Conservation (phyloP, 2,888 invertebrate species). For the Tigriopus californicus region DNA sequence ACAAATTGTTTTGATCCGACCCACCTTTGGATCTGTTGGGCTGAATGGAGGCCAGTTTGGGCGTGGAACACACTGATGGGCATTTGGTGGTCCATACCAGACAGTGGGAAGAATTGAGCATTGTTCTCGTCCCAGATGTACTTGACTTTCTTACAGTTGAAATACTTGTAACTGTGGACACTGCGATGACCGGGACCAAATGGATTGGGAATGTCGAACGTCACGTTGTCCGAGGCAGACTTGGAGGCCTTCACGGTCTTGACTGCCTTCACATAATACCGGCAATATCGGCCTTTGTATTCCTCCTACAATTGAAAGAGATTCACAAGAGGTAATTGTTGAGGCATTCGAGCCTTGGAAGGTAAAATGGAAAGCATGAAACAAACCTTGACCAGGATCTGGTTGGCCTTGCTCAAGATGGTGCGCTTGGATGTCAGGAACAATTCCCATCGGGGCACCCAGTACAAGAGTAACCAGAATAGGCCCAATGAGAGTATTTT, state of each 20-base stretch:
- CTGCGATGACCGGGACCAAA: not conserved
- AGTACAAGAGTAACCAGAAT: not conserved
- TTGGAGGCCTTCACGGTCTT: not conserved
- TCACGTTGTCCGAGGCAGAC: not conserved
- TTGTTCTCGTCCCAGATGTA: constrained; percentile 22
- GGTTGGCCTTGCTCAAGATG: too few species aligned
- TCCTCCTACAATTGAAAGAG: not conserved
- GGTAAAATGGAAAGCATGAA: too few species aligned
- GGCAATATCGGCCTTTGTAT: not conserved
- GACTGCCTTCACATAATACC: not conserved
- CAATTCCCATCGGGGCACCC: not conserved
- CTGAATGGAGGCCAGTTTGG: constrained; percentile 20
- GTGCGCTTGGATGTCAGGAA: not conserved
- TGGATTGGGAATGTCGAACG: not conserved
- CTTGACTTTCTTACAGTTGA: constrained; percentile 22
- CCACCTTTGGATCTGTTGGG: constrained; percentile 17
- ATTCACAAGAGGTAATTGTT: too few species aligned
- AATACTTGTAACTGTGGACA: constrained; percentile 20
- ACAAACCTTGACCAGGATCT: too few species aligned
- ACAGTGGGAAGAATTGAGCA: constrained; percentile 19
- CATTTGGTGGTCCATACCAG: constrained; percentile 21
- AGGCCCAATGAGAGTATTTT: not conserved
- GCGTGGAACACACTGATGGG: constrained; percentile 21
- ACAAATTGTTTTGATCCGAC: too few species aligned
- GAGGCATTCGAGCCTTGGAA: too few species aligned